Evolutionary conservation across 2,797 vertebrate genomes (phyloP).

Genomic region (Xiphophorus birchmanni): DNA sequence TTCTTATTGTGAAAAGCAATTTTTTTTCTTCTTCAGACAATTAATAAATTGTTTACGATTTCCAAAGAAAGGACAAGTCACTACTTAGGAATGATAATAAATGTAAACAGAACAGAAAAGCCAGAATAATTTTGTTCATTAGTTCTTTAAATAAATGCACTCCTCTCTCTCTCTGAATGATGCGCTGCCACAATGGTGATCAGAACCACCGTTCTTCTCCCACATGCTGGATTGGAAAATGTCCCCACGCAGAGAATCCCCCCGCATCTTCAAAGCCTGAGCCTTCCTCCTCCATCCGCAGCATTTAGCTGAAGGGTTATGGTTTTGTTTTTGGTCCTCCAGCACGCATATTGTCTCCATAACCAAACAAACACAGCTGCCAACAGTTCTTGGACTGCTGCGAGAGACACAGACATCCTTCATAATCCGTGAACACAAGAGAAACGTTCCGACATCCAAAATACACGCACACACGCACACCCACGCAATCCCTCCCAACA

Average conservation of each 20-base stretch:
- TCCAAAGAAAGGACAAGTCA: background rate
- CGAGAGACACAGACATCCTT: slow-evolving; percentile 38
- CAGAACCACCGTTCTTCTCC: slow-evolving; percentile 57
- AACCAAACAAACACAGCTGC: slow-evolving; percentile 78
- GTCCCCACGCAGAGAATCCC: slow-evolving; percentile 50
- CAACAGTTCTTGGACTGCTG: slow-evolving; percentile 44
- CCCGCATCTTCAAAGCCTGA: slow-evolving; percentile 59
- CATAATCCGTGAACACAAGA: slow-evolving; percentile 35
- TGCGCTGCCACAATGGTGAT: slow-evolving; percentile 38
- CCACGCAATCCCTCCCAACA: slow-evolving; percentile 8
- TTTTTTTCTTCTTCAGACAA: background rate
- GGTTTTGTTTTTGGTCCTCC: slow-evolving; percentile 10
- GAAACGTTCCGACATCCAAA: slow-evolving; percentile 33
- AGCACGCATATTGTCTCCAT: slow-evolving; percentile 65
- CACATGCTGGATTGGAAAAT: slow-evolving; percentile 41
- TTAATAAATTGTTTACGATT: background rate
- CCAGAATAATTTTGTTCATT: background rate
- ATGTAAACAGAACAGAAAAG: background rate
- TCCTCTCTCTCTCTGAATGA: slow-evolving; percentile 9
- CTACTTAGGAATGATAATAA: background rate
- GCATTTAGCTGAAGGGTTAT: slow-evolving; percentile 64
- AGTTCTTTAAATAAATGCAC: background rate
- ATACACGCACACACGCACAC: background rate
- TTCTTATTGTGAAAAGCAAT: background rate
- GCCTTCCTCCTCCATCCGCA: slow-evolving; percentile 61